phyloP scores from a whole-genome alignment of 2,797 vertebrate species.

The Champsocephalus gunnari region DNA sequence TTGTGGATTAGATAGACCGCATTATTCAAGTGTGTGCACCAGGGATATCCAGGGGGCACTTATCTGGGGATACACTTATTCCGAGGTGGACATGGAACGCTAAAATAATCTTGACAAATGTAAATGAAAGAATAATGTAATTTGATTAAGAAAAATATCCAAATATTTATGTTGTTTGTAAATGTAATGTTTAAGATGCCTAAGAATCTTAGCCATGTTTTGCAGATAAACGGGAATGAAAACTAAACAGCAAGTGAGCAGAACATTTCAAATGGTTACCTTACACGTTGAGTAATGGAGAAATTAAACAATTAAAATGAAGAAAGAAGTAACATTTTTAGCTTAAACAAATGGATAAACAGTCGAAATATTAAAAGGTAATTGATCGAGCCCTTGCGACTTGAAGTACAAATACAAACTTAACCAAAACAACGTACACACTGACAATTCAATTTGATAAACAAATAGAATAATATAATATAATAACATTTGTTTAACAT shows the following conservation, averaged over 20 bases:
- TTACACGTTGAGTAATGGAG: neutral
- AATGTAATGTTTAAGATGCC: neutral
- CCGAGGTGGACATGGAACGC: neutral
- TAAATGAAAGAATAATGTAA: neutral
- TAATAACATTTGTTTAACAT: neutral
- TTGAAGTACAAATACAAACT: neutral
- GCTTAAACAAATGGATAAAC: neutral
- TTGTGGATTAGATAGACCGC: conserved; percentile 29
- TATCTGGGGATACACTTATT: neutral
- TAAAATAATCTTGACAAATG: neutral
- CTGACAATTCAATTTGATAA: neutral
- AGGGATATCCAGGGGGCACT: neutral
- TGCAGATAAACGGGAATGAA: neutral
- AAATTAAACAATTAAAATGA: neutral
- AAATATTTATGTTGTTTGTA: neutral
- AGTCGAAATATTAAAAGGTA: neutral
- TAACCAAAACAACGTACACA: neutral
- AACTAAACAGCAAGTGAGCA: neutral
- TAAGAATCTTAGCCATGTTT: neutral
- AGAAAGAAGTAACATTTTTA: neutral
- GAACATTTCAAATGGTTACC: neutral
- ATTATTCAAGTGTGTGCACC: conserved; percentile 30
- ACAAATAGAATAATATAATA: neutral
- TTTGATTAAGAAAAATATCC: neutral
- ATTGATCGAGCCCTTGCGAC: neutral